phyloP scores from a whole-genome alignment of 2,888 invertebrate species.

The Hecatera dysodea region DNA sequence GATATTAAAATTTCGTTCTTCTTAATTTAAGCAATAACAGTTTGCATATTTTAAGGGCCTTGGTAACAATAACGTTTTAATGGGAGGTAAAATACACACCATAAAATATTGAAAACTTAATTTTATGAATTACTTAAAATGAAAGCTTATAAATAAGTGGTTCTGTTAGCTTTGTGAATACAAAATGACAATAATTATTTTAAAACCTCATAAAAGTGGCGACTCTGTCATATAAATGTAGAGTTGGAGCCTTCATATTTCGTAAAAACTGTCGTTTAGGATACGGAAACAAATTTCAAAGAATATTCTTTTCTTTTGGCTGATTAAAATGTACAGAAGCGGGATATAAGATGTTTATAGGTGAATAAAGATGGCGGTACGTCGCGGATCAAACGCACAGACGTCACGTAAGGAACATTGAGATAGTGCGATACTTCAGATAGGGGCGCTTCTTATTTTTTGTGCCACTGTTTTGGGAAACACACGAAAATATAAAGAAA shows the following conservation, averaged over 20 bases:
- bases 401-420: conserved; percentile 85
- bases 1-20: too few relatives aligned
- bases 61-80: too few relatives aligned
- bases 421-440: conserved; percentile 82
- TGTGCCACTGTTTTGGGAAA: conserved; percentile 84
- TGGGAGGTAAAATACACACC: too few relatives aligned
- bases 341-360: conserved; percentile 82
- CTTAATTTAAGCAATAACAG: too few relatives aligned
- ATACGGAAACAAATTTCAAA: conserved; percentile 85
- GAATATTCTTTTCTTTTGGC: conserved; percentile 82
- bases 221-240: conserved; percentile 66
- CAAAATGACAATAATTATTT: conserved; percentile 58
- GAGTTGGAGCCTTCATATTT: conserved; percentile 73
- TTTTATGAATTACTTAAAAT: conserved; percentile 6
- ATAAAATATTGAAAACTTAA: neutral
- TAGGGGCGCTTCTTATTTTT: conserved; percentile 85
- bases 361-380: conserved; percentile 83
- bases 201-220: conserved; percentile 65
- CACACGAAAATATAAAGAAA: conserved; percentile 77
- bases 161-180: conserved; percentile 44
- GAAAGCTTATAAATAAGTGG: conserved; percentile 2
- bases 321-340: conserved; percentile 90
- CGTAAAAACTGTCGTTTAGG: conserved; percentile 82
- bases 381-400: conserved; percentile 82
- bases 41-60: too few relatives aligned